Evolutionary conservation across 2,113 vertebrate genomes (phyloP), one percentile per base, ranked within the genome.

Genomic region (Etheostoma cragini): DNA sequence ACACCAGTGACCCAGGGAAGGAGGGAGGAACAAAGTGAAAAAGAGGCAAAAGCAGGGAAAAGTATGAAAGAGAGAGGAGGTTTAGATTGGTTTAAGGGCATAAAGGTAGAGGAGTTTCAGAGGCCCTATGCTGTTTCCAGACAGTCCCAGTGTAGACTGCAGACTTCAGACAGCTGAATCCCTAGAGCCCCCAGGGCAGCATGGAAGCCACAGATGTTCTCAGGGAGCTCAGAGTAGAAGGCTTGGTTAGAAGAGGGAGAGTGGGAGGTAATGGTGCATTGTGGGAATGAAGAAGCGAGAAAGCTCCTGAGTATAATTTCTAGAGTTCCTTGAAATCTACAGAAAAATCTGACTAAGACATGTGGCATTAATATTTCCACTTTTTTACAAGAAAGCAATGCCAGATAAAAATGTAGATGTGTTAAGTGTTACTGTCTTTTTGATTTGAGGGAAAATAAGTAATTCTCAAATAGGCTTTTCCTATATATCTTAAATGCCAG

Each of bases 131-230:
- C 91, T 89, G 88, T 89, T 93, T 93, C 91, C 91, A 94, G 92
- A 94, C 92, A 91, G 62, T 92, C 94, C 93, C 81, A 76, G 88
- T 76, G 84, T 92, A 93, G 93, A 92, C 85, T 90, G 78, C 91
- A 93, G 91, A 94, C 92, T 92, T 94, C 90, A 94, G 88, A 69
- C 88, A 94, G 88, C 90, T 76, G 84, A 92, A 90, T 91, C 91
- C 92, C 91, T 76, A 80, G 90, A 92, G 90, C 90, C 92, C 91
- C 81, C 71, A 46, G 91, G 93, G 93, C 92, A 93, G 89, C 91
- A 90, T 86, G 85, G 93, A 92, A 91, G 90, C 89, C 91, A 92
- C 93, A 94, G 93, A 94, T 94, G 93, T 94, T 92, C 91, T 89
- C 86, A 87, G 91, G 87, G 87, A 93, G 91, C 89, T 89, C 90